Percentiles rank a stretch among this genome's conserved stretches.
phyloP scores from a whole-genome alignment of 2,797 vertebrate genomes.

The Pangasius macronema region DNA sequence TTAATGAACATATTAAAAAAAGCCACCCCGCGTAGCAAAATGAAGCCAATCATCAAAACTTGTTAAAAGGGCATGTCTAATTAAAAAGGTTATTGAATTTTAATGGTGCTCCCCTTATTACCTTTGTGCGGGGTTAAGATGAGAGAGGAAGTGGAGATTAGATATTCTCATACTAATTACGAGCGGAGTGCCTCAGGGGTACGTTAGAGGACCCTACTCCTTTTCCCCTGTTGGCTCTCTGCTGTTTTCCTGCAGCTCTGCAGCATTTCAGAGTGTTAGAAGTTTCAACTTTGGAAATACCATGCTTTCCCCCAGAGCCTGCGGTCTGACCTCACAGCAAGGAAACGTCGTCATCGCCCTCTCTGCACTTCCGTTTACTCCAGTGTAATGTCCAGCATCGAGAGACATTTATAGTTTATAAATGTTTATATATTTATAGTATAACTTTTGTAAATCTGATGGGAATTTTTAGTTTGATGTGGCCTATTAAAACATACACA shows the following conservation, averaged over 20 bases:
- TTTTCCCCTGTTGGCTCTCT: conserved; percentile 58
- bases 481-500: not conserved
- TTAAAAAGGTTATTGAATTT: conserved; percentile 84
- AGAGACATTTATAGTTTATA: not conserved
- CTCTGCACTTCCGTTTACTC: conserved; percentile 3
- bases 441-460: not conserved
- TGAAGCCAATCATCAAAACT: conserved; percentile 82
- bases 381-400: not conserved
- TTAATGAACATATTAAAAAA: conserved; percentile 77
- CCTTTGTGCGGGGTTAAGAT: conserved; percentile 81
- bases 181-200: conserved; percentile 73
- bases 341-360: conserved; percentile 45
- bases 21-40: conserved; percentile 72
- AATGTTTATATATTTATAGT: no score
- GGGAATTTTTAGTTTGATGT: not conserved
- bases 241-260: conserved; percentile 45
- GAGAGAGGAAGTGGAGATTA: conserved; percentile 82
- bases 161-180: conserved; percentile 85
- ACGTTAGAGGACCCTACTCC: conserved; percentile 66
- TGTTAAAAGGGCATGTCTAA: conserved; percentile 85
- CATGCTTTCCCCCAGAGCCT: conserved; percentile 59
- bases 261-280: conserved; percentile 44
- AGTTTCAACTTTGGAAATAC: conserved; percentile 38
- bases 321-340: conserved; percentile 69
- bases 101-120: conserved; percentile 79